These are phyloP conservation scores for Gila robusta DNA, from an alignment of 2,797 vertebrate genomes.

Conservation along the genomic window DNA sequence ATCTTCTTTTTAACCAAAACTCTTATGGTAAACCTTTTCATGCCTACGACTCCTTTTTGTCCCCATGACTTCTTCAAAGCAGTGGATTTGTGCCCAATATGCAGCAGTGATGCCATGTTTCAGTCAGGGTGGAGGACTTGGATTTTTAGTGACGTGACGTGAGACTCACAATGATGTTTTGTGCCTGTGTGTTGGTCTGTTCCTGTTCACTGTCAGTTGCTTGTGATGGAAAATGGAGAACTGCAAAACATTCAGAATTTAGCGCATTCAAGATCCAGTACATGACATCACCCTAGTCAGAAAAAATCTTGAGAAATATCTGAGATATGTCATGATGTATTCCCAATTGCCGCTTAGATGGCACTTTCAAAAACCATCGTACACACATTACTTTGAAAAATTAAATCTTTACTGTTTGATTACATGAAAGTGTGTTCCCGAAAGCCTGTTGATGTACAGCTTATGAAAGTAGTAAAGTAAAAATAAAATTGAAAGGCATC, in stretches of 20 bases:
- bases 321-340: not conserved
- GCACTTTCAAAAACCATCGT: not conserved
- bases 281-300: not conserved
- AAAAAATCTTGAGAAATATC: not conserved
- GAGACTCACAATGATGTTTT: slow-evolving; percentile 46
- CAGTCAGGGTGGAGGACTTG: not conserved
- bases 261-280: not conserved
- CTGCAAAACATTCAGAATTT: not conserved
- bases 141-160: slow-evolving; percentile 7
- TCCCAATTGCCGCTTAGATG: not conserved
- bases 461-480: not conserved
- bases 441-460: not conserved
- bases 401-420: not conserved
- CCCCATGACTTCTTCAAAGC: not conserved
- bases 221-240: not conserved
- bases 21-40: slow-evolving; percentile 18
- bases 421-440: not conserved
- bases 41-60: not conserved
- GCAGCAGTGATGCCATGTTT: slow-evolving; percentile 54
- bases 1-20: not conserved
- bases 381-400: too few species aligned
- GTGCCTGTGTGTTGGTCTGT: slow-evolving; percentile 18
- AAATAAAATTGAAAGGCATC: not conserved
- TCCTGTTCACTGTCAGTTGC: slow-evolving; percentile 2
- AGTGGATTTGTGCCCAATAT: slow-evolving; percentile 11